Conservation (phyloP, 30 jellyfish, hydroid and myxozoan species). For the Phacellophora camtschatica region DNA sequence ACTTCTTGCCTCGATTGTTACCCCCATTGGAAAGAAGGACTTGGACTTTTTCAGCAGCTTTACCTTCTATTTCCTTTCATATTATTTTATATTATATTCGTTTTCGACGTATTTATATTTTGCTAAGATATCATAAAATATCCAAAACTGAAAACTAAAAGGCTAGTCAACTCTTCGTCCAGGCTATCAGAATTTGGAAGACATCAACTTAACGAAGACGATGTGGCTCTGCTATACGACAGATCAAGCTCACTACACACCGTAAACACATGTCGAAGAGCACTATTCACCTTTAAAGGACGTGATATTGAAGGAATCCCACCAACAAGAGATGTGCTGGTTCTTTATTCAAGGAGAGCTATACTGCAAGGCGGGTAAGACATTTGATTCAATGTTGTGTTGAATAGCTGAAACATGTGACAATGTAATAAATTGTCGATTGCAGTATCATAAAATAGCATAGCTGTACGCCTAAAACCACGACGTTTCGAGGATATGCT, state of each 20-base stretch:
- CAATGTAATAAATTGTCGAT: not conserved
- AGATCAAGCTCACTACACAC: slow-evolving; percentile 46
- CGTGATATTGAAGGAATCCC: slow-evolving; percentile 13
- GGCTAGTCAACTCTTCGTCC: not conserved
- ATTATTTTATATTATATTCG: not conserved
- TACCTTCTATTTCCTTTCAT: no score
- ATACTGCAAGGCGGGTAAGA: slow-evolving; percentile 26
- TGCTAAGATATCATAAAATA: slow-evolving; percentile 17
- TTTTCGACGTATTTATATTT: not conserved
- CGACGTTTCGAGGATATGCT: slow-evolving; percentile 7
- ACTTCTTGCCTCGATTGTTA: not conserved
- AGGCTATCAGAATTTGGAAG: not conserved
- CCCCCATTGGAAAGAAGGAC: not conserved
- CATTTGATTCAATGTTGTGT: not conserved
- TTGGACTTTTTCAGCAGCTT: slow-evolving; percentile 17
- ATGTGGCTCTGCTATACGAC: slow-evolving; percentile 31
- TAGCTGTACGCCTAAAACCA: slow-evolving; percentile 8
- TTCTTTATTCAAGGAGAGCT: slow-evolving; percentile 16
- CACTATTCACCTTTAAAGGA: slow-evolving; percentile 27
- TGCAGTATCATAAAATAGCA: not conserved
- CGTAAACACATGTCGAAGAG: slow-evolving; percentile 41
- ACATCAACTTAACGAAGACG: not conserved
- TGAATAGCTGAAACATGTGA: no score
- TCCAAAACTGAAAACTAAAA: not conserved
- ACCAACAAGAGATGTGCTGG: slow-evolving; percentile 23